Conservation (phyloP, 2,113 vertebrate genomes). For the Gambusia holbrooki region DNA sequence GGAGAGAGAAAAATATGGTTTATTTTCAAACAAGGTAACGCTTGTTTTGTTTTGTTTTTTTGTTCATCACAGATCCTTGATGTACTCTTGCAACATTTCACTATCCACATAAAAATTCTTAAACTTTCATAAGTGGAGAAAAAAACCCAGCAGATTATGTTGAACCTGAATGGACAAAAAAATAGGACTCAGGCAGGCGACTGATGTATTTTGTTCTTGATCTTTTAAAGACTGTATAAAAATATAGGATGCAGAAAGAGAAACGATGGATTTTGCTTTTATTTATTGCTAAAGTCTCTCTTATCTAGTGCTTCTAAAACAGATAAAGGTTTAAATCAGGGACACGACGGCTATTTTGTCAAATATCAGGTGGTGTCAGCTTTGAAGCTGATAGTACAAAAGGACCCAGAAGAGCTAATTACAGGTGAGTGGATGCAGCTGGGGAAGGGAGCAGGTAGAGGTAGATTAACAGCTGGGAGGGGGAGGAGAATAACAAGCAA, state of each 20-base stretch:
- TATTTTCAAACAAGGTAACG: not conserved
- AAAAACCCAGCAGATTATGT: not conserved
- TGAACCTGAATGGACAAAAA: not conserved
- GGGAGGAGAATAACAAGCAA: no score
- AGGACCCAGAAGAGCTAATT: no score
- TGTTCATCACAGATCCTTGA: not conserved
- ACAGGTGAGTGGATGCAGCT: no score
- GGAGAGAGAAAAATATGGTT: slow-evolving; percentile 4
- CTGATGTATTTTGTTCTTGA: not conserved
- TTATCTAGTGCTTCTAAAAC: not conserved
- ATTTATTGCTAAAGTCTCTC: not conserved
- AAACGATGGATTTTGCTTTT: not conserved
- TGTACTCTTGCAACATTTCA: not conserved
- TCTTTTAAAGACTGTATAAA: not conserved
- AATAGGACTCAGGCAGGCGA: not conserved
- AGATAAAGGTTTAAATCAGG: no score
- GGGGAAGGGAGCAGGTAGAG: no score
- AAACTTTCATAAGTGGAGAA: not conserved
- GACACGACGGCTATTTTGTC: no score
- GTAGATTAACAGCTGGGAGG: no score
- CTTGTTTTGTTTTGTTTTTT: not conserved
- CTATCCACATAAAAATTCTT: not conserved
- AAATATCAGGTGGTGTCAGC: no score
- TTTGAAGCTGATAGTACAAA: no score
- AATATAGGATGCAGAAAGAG: not conserved